Base-by-base conservation (phyloP, 2,888 invertebrate species). In the Plebejus anna region DNA sequence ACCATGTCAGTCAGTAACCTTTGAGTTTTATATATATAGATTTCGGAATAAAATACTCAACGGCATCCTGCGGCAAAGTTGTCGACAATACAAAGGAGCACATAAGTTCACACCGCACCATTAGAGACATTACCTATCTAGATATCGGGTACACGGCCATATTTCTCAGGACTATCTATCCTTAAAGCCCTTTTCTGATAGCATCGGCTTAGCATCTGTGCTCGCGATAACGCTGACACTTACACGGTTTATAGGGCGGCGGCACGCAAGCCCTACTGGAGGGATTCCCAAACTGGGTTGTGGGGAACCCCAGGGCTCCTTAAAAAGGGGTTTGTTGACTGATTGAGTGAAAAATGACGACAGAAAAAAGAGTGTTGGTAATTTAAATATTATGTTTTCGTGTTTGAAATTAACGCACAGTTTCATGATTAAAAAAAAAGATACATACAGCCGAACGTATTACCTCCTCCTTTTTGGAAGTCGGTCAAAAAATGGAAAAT, bases 161-260 rank as follows among this genome's bases (percentile, higher is more conserved):
- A 80, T 79, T 78, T 81, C 78, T 76, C 75, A 76, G 79, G 78
- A 78, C 80, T 80, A 80, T 82, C 81, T 80, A 71, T 77, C 77
- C 72, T 77, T 79, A 77, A 78, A 78, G 79, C 79, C 76, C 77
- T 80, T 79, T 80, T 76, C 78, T 76, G 81, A 82, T 82, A 81
- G 77, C 79, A 79, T 78, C 79, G 76, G 76, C 76, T 76, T 79
- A 81, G 81, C 80, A 81, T 82, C 81, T 81, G 80, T 77, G 76
- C 75, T 78, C 76, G 79, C 80, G 79, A 81, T 78, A 78, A 79
- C 77, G 75, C 75, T 11, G 82, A 82, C 81, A 81, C 78, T 75
- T 77, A 81, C 81, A 80, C 79, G 78, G 76, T 81, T 82, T 82
- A 82, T 83, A 81, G 82, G 78, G 78, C 80, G 78, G 77, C 79